These are phyloP conservation scores for Herpailurus yagouaroundi DNA, from an alignment of 2,113 vertebrate species.

Conservation along the genomic window DNA sequence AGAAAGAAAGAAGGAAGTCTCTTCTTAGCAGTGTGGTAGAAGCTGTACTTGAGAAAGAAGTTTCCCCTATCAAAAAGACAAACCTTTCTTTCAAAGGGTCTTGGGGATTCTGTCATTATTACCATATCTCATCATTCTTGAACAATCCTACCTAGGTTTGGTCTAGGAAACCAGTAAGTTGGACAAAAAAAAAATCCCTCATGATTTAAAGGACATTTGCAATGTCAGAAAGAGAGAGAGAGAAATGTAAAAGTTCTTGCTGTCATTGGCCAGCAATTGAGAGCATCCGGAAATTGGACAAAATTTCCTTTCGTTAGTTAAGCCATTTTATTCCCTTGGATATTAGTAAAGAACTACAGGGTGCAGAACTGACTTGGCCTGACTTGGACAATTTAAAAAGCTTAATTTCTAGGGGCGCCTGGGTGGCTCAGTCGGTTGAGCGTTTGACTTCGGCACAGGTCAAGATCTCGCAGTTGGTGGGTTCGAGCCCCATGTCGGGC, in stretches of 20 bases:
- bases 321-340: not conserved
- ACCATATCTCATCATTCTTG: not conserved
- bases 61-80: not conserved
- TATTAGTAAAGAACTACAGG: not conserved
- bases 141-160: conserved; percentile 4
- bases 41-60: not conserved
- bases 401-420: not conserved
- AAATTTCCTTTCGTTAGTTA: not conserved
- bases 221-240: not conserved
- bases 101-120: not conserved
- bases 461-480: too few species aligned
- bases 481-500: too few species aligned
- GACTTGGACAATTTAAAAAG: not conserved
- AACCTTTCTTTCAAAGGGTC: not conserved
- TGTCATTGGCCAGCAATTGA: not conserved
- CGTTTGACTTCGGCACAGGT: too few species aligned
- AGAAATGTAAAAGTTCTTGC: not conserved
- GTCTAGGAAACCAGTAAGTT: conserved; percentile 11
- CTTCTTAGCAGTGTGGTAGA: not conserved
- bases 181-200: not conserved
- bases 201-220: not conserved
- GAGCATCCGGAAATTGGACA: not conserved
- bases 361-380: not conserved
- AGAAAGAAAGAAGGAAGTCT: not conserved
- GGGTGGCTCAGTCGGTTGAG: too few species aligned